Percentiles rank a stretch among this genome's conserved stretches.
Conservation (phyloP, 92 coral and sea anemone species). For the Parazoanthus darwini region DNA sequence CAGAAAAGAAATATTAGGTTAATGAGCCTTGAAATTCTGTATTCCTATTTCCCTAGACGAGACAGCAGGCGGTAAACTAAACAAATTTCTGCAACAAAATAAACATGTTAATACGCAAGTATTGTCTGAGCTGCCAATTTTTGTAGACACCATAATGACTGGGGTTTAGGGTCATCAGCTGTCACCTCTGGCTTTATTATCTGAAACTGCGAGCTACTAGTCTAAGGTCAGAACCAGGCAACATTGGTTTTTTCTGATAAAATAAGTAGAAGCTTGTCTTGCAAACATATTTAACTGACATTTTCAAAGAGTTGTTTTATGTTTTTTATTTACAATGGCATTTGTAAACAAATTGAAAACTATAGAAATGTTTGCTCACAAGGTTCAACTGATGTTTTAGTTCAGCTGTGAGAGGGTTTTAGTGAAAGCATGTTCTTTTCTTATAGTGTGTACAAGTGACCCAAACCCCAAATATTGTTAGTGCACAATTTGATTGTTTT, state of each 20-base stretch:
- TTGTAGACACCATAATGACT: background rate
- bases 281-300: background rate
- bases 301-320: too few relatives aligned
- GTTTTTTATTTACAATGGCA: too few relatives aligned
- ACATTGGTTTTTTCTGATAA: background rate
- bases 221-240: background rate
- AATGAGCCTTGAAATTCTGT: background rate
- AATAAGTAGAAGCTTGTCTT: background rate
- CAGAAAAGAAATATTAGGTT: background rate
- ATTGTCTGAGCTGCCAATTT: background rate
- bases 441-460: background rate
- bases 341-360: too few relatives aligned
- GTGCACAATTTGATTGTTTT: too few relatives aligned
- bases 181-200: conserved; percentile 4
- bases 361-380: background rate
- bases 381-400: too few relatives aligned
- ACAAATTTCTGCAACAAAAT: background rate
- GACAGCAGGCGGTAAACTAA: background rate
- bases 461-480: background rate
- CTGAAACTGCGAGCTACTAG: background rate
- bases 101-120: background rate
- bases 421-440: too few relatives aligned
- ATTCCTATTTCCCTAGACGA: background rate
- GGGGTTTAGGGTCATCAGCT: conserved; percentile 15
- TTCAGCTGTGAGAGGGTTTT: too few relatives aligned